Evolutionary conservation across 2,888 invertebrate genomes (phyloP).

Genomic region (Cantharis lateralis): DNA sequence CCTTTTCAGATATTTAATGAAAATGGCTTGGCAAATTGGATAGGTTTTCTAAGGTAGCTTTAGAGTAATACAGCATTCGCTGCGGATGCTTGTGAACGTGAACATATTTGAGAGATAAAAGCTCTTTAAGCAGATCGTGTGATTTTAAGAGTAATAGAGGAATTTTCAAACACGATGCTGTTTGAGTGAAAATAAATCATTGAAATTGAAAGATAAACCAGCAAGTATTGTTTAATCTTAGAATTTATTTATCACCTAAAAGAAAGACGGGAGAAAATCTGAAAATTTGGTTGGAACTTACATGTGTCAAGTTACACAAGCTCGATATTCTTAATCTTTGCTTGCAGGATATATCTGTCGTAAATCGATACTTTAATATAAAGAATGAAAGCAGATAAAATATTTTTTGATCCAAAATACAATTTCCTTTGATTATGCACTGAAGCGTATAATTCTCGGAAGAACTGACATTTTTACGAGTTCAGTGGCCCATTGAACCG

Average conservation of each 20-base stretch:
- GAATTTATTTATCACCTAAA: not conserved
- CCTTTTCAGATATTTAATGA: not conserved
- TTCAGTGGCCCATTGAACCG: constrained; percentile 9
- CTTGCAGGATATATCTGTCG: constrained; percentile 3
- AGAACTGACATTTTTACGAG: constrained; percentile 20
- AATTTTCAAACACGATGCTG: not conserved
- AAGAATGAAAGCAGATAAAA: constrained; percentile 3
- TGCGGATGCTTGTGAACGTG: not conserved
- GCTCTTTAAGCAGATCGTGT: not conserved
- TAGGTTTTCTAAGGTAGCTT: not conserved
- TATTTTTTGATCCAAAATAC: constrained; percentile 17
- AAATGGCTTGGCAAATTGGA: not conserved
- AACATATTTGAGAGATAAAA: not conserved
- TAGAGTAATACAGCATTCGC: not conserved
- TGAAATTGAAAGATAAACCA: not conserved
- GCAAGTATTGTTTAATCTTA: not conserved
- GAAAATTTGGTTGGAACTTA: not conserved
- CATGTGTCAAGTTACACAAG: not conserved
- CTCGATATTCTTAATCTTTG: constrained; percentile 3
- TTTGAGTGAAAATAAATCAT: not conserved
- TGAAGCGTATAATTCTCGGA: constrained; percentile 16
- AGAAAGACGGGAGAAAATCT: not conserved
- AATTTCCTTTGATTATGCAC: constrained; percentile 23
- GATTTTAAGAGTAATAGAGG: not conserved
- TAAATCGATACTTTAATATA: constrained; percentile 4